Evolutionary conservation across 2,888 invertebrate species (phyloP).

Genomic region (Macrosoma leucophasiata): DNA sequence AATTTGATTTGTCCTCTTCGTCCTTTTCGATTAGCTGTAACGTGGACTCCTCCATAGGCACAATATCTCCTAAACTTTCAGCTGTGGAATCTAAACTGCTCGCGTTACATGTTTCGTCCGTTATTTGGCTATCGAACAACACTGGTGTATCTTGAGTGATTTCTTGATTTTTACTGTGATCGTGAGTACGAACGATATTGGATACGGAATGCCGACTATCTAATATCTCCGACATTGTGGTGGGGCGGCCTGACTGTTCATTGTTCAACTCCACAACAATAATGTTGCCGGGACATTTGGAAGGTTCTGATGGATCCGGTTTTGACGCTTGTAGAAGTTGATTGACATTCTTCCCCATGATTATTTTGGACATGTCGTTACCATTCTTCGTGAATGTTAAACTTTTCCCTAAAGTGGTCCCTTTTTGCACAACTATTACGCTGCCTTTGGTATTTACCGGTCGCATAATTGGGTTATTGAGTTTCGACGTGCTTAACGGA

Average conservation of each 20-base stretch:
- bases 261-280: constrained; percentile 68
- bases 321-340: constrained; percentile 61
- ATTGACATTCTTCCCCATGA: constrained; percentile 70
- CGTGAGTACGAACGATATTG: constrained; percentile 32
- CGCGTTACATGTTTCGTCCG: constrained; percentile 55
- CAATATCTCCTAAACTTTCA: constrained; percentile 56
- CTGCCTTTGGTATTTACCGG: constrained; percentile 70
- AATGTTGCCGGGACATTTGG: constrained; percentile 60
- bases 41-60: constrained; percentile 42
- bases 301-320: constrained; percentile 47
- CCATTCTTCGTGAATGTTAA: constrained; percentile 64
- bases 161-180: constrained; percentile 36
- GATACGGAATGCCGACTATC: constrained; percentile 52
- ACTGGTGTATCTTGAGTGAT: constrained; percentile 78
- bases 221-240: constrained; percentile 66
- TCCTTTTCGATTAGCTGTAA: constrained; percentile 44
- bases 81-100: constrained; percentile 61
- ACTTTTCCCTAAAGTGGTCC: constrained; percentile 67
- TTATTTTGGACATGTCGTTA: constrained; percentile 68
- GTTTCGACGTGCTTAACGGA: constrained; percentile 54
- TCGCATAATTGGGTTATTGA: constrained; percentile 60
- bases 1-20: constrained; percentile 42
- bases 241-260: constrained; percentile 60
- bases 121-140: constrained; percentile 55
- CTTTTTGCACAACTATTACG: constrained; percentile 77